These are phyloP conservation scores for Cyrtodaria siliqua DNA, from an alignment of 2,888 invertebrate species.

Conservation along the genomic window DNA sequence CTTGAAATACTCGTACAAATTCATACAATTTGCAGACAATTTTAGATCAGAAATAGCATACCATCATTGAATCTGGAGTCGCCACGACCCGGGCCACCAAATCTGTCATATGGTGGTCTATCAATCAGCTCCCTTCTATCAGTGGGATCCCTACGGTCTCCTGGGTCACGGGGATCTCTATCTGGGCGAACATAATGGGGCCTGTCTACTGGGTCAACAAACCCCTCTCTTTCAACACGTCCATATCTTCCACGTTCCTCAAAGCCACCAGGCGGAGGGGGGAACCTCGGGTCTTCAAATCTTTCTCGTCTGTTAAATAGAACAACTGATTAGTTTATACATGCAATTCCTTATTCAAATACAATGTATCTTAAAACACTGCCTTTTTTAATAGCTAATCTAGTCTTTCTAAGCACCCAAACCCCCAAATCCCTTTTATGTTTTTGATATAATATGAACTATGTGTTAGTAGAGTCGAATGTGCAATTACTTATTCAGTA, in stretches of 20 bases:
- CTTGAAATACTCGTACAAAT: too few species aligned
- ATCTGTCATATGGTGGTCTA: slow-evolving; percentile 43
- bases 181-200: slow-evolving; percentile 17
- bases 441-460: too few species aligned
- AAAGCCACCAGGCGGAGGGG: slow-evolving; percentile 23
- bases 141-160: slow-evolving; percentile 40
- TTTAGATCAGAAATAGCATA: slow-evolving; percentile 9
- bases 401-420: too few species aligned
- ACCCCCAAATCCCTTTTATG: too few species aligned
- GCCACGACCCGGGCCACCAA: slow-evolving; percentile 26
- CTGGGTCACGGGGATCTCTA: slow-evolving; percentile 29
- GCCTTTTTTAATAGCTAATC: too few species aligned
- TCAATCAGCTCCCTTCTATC: slow-evolving; percentile 46
- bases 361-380: too few species aligned
- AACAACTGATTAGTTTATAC: too few species aligned
- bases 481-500: too few species aligned
- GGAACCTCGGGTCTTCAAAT: slow-evolving; percentile 45
- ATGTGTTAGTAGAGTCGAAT: too few species aligned
- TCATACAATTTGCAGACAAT: too few species aligned
- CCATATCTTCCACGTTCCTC: slow-evolving; percentile 43
- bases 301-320: slow-evolving; percentile 36
- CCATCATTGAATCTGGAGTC: slow-evolving; percentile 48
- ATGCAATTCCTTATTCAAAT: too few species aligned
- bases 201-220: slow-evolving; percentile 44
- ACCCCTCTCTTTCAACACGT: slow-evolving; percentile 38